phyloP scores from a whole-genome alignment of 2,797 vertebrate genomes.

The Parambassis ranga region DNA sequence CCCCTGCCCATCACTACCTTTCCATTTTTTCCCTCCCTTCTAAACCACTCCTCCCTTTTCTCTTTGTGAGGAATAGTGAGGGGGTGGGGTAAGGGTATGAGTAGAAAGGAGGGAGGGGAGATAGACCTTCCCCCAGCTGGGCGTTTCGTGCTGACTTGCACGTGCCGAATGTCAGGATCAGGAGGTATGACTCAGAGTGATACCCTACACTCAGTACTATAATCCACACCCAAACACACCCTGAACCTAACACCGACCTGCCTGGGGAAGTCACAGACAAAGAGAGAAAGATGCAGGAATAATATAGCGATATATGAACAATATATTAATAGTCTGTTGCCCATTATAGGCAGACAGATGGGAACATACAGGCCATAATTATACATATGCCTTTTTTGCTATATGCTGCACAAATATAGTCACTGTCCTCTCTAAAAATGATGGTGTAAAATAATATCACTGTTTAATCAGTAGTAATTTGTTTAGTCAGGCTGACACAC shows the following conservation, averaged over 20 bases:
- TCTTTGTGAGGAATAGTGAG: conserved; percentile 68
- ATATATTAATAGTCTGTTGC: conserved; percentile 3
- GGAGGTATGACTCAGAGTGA: conserved; percentile 74
- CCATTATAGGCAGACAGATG: background rate
- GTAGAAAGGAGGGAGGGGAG: background rate
- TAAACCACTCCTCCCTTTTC: conserved; percentile 59
- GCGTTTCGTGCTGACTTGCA: conserved; percentile 80
- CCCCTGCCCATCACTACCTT: conserved; percentile 53
- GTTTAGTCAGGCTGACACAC: conserved; percentile 24
- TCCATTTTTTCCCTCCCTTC: conserved; percentile 41
- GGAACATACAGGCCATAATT: background rate
- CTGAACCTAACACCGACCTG: conserved; percentile 36
- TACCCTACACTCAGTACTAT: conserved; percentile 42
- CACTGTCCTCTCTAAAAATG: background rate
- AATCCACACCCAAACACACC: conserved; percentile 54
- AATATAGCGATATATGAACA: conserved; percentile 1
- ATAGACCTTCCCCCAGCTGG: conserved; percentile 70
- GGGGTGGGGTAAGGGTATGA: background rate
- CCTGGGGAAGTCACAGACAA: conserved; percentile 16
- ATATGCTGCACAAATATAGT: background rate
- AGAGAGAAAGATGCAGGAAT: conserved; percentile 10
- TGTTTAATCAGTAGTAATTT: too few species aligned
- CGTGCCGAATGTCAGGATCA: conserved; percentile 79
- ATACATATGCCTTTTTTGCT: background rate
- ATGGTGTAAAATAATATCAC: too few species aligned